Conservation (phyloP, 2,888 invertebrate genomes). For the Diarsia brunnea region DNA sequence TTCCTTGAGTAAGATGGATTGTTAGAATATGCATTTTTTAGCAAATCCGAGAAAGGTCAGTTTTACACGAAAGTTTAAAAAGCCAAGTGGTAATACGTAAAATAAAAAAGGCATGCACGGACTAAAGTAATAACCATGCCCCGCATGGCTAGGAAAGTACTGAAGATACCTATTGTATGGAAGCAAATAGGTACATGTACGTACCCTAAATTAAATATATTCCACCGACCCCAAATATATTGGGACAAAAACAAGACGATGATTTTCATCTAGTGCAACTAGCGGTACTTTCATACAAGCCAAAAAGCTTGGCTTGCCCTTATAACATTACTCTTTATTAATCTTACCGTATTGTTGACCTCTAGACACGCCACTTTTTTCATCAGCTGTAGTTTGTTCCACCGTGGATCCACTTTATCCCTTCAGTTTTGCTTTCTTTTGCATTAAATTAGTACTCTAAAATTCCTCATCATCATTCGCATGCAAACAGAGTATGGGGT, state of each 20-base stretch:
- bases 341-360: no score
- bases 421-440: background rate
- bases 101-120: background rate
- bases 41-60: conserved; percentile 10
- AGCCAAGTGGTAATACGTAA: background rate
- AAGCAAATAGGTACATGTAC: background rate
- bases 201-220: background rate
- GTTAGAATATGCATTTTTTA: conserved; percentile 33
- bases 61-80: conserved; percentile 2
- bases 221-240: background rate
- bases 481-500: background rate
- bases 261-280: background rate
- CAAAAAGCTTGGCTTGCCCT: no score
- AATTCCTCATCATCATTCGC: background rate
- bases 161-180: background rate
- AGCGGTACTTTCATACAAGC: no score
- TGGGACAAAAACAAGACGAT: background rate
- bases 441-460: background rate
- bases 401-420: background rate
- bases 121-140: background rate
- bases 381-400: background rate
- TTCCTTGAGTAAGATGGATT: conserved; percentile 33
- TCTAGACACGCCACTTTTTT: no score
- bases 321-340: no score
- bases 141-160: background rate